Evolutionary conservation across 2,113 vertebrate genomes (phyloP), one percentile per base, ranked within the genome.

Genomic region (Prochilodus magdalenae): DNA sequence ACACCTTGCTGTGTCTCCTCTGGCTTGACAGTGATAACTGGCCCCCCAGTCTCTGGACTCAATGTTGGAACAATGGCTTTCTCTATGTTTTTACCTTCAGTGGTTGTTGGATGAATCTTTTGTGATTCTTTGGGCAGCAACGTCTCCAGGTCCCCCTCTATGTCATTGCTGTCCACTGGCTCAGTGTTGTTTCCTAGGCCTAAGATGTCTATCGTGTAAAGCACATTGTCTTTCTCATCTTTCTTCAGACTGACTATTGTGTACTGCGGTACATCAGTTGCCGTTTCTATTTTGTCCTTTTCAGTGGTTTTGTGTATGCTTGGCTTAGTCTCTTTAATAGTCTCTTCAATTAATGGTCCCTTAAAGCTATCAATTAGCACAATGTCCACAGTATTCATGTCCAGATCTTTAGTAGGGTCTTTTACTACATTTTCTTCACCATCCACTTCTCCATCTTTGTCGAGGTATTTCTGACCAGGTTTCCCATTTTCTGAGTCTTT

Each of bases 121-220:
- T 30, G 5, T 0, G 33, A 72, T 76, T 59, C 76, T 66, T 81
- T 77, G 49, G 36, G 59, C 26, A 20, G 36, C 3, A 77, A 2
- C 26, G 33, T 77, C 57, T 47, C 65, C 15, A 60, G 7, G 55
- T 83, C 75, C 14, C 60, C 83, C 29, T 83, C 85, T 15, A 86
- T 79, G 22, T 88, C 84, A 53, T 87, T 89, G 1, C 67, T 84
- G 3, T 89, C 89, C 20, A 69, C 59, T 18, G 49, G 51, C 15
- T 76, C 63, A 18, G 88, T 92, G 80, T 73, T 75, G 80, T 93
- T 93, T n/a, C 74, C 83, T 55, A 72, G 84, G 59, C 24, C 20
- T 71, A 53, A 59, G 12, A 27, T 80, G 87, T 89, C 85, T 71
- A 47, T 71, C 74, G 85, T 69, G 65, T 84, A 80, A 70, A 79